Evolutionary conservation across 2,113 vertebrate genomes (phyloP).

Genomic region (Sinocyclocheilus grahami): DNA sequence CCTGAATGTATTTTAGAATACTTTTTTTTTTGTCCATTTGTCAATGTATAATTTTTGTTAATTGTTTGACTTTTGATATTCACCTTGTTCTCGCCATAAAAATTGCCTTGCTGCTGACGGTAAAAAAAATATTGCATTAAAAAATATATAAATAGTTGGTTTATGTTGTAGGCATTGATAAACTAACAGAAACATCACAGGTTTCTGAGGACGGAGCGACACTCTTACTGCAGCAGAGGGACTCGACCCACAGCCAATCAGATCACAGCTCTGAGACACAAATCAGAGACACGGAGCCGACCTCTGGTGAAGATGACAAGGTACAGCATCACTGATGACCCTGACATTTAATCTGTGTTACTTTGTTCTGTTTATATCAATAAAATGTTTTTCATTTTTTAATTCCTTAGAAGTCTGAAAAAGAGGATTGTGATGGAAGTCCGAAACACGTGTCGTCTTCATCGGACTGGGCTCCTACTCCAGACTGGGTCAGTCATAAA

Average conservation of each 20-base stretch:
- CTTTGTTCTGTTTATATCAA: not conserved
- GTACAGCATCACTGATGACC: conserved; percentile 56
- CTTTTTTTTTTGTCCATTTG: no score
- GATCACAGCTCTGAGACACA: conserved; percentile 70
- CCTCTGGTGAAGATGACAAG: conserved; percentile 76
- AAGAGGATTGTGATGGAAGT: not conserved
- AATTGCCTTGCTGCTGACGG: not conserved
- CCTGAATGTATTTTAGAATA: not conserved
- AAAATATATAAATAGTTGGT: not conserved
- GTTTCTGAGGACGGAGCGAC: conserved; percentile 95
- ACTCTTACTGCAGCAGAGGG: conserved; percentile 80
- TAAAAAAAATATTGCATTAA: not conserved
- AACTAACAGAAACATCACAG: conserved; percentile 95
- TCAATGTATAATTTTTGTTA: not conserved
- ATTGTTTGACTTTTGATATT: not conserved
- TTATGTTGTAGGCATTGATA: conserved; percentile 84
- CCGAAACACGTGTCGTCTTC: not conserved
- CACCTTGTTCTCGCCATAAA: not conserved
- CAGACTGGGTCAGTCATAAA: conserved; percentile 32
- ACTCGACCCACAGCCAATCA: conserved; percentile 62
- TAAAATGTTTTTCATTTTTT: not conserved
- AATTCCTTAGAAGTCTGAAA: not conserved
- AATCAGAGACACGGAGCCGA: conserved; percentile 75
- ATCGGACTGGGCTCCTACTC: not conserved
- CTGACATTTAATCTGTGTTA: not conserved